Evolutionary conservation across 2,797 vertebrate genomes (phyloP).

Genomic region (Diceros bicornis): DNA sequence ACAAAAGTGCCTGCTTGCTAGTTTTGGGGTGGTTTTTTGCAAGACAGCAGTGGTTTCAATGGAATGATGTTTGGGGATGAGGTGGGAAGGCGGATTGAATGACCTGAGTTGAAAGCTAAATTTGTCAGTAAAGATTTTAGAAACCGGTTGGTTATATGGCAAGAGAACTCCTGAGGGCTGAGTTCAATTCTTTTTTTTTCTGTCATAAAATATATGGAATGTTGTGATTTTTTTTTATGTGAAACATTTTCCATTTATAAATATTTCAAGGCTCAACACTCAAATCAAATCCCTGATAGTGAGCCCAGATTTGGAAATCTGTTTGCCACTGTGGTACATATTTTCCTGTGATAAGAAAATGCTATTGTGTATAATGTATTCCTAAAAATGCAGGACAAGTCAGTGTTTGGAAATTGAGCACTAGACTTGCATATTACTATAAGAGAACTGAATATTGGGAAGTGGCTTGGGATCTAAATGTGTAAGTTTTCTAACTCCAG

Average conservation of each 20-base stretch:
- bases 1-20: neutral
- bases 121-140: constrained; percentile 40
- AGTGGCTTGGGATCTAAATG: neutral
- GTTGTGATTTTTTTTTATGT: neutral
- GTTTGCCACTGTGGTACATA: neutral
- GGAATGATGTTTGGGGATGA: neutral
- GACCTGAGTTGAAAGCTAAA: neutral
- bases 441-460: neutral
- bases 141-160: neutral
- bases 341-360: neutral
- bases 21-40: neutral
- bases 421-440: neutral
- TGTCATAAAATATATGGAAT: neutral
- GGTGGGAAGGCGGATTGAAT: neutral
- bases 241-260: constrained; percentile 9
- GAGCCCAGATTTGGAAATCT: neutral
- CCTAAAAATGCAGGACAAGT: neutral
- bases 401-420: neutral
- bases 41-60: neutral
- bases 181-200: neutral
- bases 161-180: neutral
- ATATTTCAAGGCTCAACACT: neutral
- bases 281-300: neutral
- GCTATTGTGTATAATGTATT: neutral
- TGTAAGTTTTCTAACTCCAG: neutral